Evolutionary conservation across 2,888 invertebrate genomes (phyloP).

Genomic region (Sicus ferrugineus): DNA sequence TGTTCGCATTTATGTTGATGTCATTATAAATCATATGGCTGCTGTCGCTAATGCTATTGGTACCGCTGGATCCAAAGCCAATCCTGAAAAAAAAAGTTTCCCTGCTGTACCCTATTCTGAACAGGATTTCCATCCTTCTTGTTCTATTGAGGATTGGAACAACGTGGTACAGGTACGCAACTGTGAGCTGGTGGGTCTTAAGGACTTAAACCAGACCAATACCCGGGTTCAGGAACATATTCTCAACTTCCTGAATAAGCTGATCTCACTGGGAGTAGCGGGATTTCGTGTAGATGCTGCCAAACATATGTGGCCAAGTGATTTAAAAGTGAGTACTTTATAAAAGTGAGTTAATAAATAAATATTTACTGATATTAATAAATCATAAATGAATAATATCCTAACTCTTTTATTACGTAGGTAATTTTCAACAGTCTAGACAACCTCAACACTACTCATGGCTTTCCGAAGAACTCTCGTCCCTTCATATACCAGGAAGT

Average conservation of each 20-base stretch:
- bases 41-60: constrained; percentile 67
- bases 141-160: constrained; percentile 73
- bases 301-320: constrained; percentile 83
- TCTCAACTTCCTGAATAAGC: constrained; percentile 55
- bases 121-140: constrained; percentile 75
- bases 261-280: constrained; percentile 76
- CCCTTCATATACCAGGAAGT: constrained; percentile 81
- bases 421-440: constrained; percentile 68
- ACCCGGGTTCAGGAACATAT: constrained; percentile 53
- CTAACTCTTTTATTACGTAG: constrained; percentile 52
- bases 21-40: constrained; percentile 88
- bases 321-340: constrained; percentile 68
- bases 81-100: constrained; percentile 68
- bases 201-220: constrained; percentile 77
- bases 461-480: constrained; percentile 70
- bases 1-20: constrained; percentile 84
- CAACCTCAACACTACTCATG: constrained; percentile 71
- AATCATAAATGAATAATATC: background rate
- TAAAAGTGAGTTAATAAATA: constrained; percentile 63
- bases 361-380: constrained; percentile 41
- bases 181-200: constrained; percentile 77
- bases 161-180: constrained; percentile 73
- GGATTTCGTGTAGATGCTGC: constrained; percentile 86
- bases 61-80: constrained; percentile 71
- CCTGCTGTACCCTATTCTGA: constrained; percentile 73